Base-by-base conservation (phyloP, 2,113 vertebrate genomes). In the Climacteris rufus region DNA sequence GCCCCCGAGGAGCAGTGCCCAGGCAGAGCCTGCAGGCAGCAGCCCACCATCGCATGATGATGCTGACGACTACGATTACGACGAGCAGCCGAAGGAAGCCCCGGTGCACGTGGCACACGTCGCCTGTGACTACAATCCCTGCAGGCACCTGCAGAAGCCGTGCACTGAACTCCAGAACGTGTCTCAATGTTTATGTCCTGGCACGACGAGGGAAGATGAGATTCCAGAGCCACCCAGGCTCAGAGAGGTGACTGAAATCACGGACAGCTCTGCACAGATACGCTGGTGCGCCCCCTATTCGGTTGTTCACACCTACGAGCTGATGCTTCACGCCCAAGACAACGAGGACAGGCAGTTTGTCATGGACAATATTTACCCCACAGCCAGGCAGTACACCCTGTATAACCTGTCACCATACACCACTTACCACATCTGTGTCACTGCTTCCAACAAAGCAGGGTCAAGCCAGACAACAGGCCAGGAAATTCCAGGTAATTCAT, bases 231-330 rank as follows among this genome's bases (percentile, higher is more conserved):
- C 98, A 1, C 98, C 98, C 0, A 97, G 49, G 40, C 90, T 98
- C 37, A 90, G 76, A 40, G 95, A 85, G 15, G 96, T 98, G 63
- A 92, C 86, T 3, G 97, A 98, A 94, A 89, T 97, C 22, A 98
- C 97, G 0, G 98, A 98, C 85, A 98, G 97, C 9, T 98, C 98
- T 2, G 97, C 96, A 2, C 97, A 98, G 13, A 85, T 98, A 39
- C 96, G 47, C 83, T 98, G 98, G 98, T 98, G 98, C 0, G 97
- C 98, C n/a, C 98, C 98, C 11, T 97, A 97, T 76, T 98, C 98
- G 0, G 90, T 96, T n/a, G 98, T 98, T 54, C 92, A 52, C 13
- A 91, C 94, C 66, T 98, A 98, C 20, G 95, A 97, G 91, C 93
- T 98, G 83, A 77, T 8, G 44, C 96, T 98, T 59, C 83, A 40